A percentile compares a stretch with the other conserved stretches of the same genome.
phyloP scores from a whole-genome alignment of 1,140 invertebrate species.

The Heliconius congener region DNA sequence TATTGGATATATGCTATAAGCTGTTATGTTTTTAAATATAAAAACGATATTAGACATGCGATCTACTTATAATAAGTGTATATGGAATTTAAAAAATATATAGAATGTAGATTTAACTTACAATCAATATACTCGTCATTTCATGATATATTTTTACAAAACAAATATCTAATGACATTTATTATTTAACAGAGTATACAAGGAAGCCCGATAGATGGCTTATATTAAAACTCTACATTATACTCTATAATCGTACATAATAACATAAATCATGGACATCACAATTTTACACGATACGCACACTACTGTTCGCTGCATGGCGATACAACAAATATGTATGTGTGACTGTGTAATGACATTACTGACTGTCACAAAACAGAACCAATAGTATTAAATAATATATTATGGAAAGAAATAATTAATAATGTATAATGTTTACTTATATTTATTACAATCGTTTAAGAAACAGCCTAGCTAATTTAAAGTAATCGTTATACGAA shows the following conservation, averaged over 20 bases:
- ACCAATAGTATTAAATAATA: slow-evolving; percentile 3
- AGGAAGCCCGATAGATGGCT: not conserved
- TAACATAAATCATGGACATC: not conserved
- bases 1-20: not conserved
- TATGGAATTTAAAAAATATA: not conserved
- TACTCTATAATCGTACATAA: not conserved
- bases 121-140: too few relatives aligned
- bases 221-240: not conserved
- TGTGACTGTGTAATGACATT: slow-evolving; percentile 22
- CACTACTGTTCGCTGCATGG: slow-evolving; percentile 11
- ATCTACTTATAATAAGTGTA: not conserved
- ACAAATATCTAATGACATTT: too few relatives aligned
- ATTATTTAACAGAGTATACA: not conserved
- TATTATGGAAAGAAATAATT: not conserved
- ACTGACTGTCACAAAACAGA: slow-evolving; percentile 12
- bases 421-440: not conserved
- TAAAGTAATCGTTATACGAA: not conserved
- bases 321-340: slow-evolving; percentile 15
- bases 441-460: not conserved
- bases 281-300: slow-evolving; percentile 24
- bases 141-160: too few relatives aligned
- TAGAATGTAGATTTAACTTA: too few relatives aligned
- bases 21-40: not conserved
- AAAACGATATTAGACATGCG: not conserved
- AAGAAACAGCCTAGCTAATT: not conserved